Conservation (phyloP, 2,797 vertebrate genomes). For the Bradypodion ventrale region DNA sequence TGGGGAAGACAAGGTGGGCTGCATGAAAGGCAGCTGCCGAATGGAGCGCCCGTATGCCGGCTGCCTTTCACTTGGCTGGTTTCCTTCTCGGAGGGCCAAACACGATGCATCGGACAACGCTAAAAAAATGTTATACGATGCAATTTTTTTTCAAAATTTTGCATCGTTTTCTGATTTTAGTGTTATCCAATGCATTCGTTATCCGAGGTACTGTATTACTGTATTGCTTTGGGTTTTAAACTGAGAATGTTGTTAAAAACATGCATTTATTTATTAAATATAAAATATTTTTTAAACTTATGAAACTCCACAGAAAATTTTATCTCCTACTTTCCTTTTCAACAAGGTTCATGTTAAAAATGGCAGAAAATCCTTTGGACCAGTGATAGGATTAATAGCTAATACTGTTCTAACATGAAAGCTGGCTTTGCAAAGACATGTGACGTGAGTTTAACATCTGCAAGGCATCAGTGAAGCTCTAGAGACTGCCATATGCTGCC, state of each 20-base stretch:
- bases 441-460: constrained; percentile 6
- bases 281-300: constrained; percentile 23
- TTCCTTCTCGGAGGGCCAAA: no score
- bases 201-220: no score
- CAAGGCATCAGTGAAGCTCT: background rate
- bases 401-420: constrained; percentile 2
- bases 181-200: no score
- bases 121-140: no score
- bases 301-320: constrained; percentile 13
- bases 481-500: background rate
- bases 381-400: background rate
- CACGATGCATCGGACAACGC: no score
- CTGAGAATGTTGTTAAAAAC: background rate
- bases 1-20: no score
- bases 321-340: constrained; percentile 9
- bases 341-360: constrained; percentile 26
- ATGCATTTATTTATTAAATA: background rate
- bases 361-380: accelerated
- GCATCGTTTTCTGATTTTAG: no score
- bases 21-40: no score
- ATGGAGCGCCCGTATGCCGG: no score
- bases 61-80: no score
- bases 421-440: constrained; percentile 7
- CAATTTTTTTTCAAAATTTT: no score
- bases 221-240: no score